These are phyloP conservation scores for Mola mola DNA, from an alignment of 2,113 vertebrate genomes.

Conservation along the genomic window DNA sequence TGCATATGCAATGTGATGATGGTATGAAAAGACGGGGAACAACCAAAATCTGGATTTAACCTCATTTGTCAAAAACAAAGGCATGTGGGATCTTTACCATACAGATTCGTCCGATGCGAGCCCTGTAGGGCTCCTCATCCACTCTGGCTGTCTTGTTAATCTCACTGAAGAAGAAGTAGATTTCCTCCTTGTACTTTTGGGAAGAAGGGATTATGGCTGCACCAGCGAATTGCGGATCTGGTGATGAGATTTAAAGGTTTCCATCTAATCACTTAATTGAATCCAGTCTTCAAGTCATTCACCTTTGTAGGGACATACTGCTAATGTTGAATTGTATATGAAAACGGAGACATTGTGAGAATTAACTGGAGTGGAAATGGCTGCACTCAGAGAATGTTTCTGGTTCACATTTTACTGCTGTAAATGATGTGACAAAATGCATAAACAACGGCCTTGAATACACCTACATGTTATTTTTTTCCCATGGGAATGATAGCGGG, in stretches of 20 bases:
- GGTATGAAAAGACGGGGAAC: no score
- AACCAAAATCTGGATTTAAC: no score
- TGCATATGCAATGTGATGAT: no score
- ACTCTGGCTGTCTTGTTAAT: conserved; percentile 77
- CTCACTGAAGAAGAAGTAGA: conserved; percentile 87
- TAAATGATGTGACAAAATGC: not conserved
- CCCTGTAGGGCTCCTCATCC: conserved; percentile 82
- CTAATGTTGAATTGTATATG: not conserved
- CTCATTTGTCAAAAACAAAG: no score
- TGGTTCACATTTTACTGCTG: not conserved
- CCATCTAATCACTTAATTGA: no score
- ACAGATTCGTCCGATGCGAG: conserved; percentile 84
- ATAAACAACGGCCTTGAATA: conserved; percentile 10
- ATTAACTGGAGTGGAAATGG: no score
- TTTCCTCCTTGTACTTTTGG: conserved; percentile 77
- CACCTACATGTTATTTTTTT: conserved; percentile 27
- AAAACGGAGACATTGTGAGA: no score
- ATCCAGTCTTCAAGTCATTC: not conserved
- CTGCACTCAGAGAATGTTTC: no score
- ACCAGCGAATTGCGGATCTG: conserved; percentile 84
- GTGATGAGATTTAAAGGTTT: conserved; percentile 14
- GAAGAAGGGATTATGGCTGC: conserved; percentile 77
- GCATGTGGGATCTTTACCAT: conserved; percentile 68
- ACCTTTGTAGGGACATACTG: not conserved
- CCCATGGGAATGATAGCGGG: conserved; percentile 24